Conservation (phyloP, 2,888 invertebrate species). For the Eudemis profundana region DNA sequence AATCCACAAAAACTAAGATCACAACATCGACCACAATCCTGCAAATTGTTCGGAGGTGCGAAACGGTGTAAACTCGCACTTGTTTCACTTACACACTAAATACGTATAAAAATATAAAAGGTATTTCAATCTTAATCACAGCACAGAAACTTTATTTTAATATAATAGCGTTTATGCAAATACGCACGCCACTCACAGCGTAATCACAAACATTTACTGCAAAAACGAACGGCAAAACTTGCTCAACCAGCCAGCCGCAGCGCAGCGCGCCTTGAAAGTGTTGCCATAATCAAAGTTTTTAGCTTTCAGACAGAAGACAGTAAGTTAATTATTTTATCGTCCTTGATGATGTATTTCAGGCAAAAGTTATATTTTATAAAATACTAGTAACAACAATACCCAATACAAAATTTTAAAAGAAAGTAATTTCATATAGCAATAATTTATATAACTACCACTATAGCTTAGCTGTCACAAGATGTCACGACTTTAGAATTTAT, state of each 20-base stretch:
- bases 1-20: conserved; percentile 75
- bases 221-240: conserved; percentile 48
- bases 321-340: not conserved
- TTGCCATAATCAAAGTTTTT: conserved; percentile 4
- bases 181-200: conserved; percentile 49
- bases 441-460: not conserved
- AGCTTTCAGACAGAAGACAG: not conserved
- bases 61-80: conserved; percentile 48
- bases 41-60: conserved; percentile 34
- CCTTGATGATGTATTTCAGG: not conserved
- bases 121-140: conserved; percentile 57
- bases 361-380: not conserved
- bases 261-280: conserved; percentile 31
- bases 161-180: conserved; percentile 44
- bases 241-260: conserved; percentile 43
- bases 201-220: conserved; percentile 47
- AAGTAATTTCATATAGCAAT: conserved; percentile 16
- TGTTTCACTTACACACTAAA: conserved; percentile 64
- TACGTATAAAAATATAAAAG: conserved; percentile 56
- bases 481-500: not conserved
- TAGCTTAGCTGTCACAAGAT: conserved; percentile 5
- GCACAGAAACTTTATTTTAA: conserved; percentile 51
- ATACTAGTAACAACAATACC: no score
- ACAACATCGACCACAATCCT: conserved; percentile 62
- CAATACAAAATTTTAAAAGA: not conserved